These are phyloP conservation scores for Pogoniulus pusillus DNA, from an alignment of 2,797 vertebrate genomes.

Conservation along the genomic window DNA sequence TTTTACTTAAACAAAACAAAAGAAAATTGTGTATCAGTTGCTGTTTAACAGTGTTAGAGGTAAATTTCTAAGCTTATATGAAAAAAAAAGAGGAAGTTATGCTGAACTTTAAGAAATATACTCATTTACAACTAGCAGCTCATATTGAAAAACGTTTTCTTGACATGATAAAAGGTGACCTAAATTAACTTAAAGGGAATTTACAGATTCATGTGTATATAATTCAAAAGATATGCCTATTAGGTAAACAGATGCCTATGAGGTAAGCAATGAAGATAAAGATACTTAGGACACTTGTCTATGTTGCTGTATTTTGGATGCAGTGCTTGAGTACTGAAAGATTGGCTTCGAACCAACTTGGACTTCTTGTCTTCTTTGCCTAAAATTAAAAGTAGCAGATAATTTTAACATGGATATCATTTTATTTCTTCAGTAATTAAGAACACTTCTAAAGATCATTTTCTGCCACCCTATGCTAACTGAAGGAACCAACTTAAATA, in stretches of 20 bases:
- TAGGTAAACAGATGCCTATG: not conserved
- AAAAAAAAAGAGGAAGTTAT: not conserved
- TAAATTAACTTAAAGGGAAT: not conserved
- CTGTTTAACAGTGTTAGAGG: not conserved
- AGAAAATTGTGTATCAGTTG: not conserved
- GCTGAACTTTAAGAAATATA: not conserved
- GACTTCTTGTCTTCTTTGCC: constrained; percentile 92
- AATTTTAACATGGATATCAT: not conserved
- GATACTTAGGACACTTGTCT: constrained; percentile 83
- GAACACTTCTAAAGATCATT: not conserved
- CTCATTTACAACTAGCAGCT: not conserved
- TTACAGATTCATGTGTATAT: not conserved
- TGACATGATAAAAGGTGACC: not conserved
- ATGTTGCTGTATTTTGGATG: constrained; percentile 85
- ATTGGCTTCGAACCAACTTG: constrained; percentile 92
- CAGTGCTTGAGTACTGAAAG: constrained; percentile 90
- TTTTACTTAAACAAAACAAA: constrained; percentile 73
- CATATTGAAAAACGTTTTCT: not conserved
- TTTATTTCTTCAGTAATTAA: not conserved
- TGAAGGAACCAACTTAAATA: not conserved
- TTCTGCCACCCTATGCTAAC: not conserved
- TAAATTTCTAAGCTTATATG: not conserved
- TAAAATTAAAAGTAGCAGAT: constrained; percentile 65
- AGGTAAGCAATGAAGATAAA: constrained; percentile 23
- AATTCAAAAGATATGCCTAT: not conserved